phyloP scores from a whole-genome alignment of 2,113 vertebrate genomes.

The Bolborhynchus lineola region DNA sequence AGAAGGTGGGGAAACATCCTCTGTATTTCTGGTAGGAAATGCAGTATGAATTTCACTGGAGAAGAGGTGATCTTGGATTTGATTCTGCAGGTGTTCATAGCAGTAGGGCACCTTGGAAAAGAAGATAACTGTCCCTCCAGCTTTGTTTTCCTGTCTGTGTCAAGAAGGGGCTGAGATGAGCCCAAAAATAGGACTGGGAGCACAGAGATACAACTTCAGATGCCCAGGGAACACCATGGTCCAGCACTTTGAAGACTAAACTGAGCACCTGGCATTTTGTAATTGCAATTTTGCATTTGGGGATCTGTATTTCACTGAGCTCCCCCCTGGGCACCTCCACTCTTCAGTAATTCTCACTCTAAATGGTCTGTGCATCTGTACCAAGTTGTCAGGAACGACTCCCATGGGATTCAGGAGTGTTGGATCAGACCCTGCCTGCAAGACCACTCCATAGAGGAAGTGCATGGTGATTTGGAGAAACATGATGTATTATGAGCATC shows the following conservation, averaged over 20 bases:
- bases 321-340: neutral
- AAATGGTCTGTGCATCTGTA: neutral
- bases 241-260: neutral
- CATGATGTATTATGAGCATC: neutral
- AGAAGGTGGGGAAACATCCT: neutral
- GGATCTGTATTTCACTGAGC: neutral
- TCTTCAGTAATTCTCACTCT: neutral
- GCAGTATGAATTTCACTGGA: neutral
- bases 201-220: neutral
- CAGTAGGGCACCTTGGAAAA: neutral
- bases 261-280: neutral
- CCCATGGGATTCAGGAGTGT: rapidly evolving
- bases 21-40: neutral
- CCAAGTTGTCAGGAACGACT: neutral
- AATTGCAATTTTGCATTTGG: neutral
- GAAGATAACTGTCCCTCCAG: neutral
- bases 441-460: rapidly evolving
- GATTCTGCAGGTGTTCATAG: neutral
- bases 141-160: neutral
- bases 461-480: neutral
- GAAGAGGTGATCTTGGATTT: neutral
- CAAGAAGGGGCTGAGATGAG: neutral
- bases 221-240: neutral
- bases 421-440: neutral
- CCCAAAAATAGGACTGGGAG: neutral